Percentiles rank a stretch among this genome's conserved stretches.
Evolutionary conservation across 2,113 vertebrate species (phyloP).

Genomic region (Dipodomys merriami): DNA sequence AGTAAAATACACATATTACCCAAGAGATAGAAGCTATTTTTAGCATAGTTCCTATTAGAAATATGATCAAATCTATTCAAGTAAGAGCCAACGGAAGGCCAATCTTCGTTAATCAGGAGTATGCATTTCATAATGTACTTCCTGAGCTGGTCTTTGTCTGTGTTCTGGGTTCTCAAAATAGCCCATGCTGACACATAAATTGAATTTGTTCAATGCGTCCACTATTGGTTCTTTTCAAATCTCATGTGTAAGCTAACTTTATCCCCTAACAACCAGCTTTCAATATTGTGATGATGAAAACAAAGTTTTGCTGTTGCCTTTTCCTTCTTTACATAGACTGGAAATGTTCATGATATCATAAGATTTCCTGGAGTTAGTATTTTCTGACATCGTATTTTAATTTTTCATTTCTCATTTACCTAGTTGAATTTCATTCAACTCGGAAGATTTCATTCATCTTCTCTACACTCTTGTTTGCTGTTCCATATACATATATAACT

Average conservation of each 20-base stretch:
- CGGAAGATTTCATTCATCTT: not conserved
- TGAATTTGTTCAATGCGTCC: not conserved
- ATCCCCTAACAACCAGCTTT: not conserved
- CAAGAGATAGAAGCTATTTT: too few species aligned
- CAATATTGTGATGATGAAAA: not conserved
- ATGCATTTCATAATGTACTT: not conserved
- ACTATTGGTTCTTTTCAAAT: not conserved
- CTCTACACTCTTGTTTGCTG: not conserved
- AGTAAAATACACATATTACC: not conserved
- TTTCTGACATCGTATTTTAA: not conserved
- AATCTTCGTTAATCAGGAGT: not conserved
- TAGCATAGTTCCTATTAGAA: not conserved
- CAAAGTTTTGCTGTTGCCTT: not conserved
- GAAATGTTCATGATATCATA: not conserved
- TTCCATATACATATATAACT: not conserved
- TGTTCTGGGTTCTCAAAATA: not conserved
- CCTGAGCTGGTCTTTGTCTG: not conserved
- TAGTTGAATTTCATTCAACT: not conserved
- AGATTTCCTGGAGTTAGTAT: not conserved
- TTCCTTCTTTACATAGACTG: not conserved
- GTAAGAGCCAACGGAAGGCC: not conserved
- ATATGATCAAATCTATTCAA: not conserved
- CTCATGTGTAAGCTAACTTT: not conserved
- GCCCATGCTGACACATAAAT: not conserved
- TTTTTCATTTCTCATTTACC: constrained; percentile 6